A percentile compares a stretch with the other conserved stretches of the same genome.
Evolutionary conservation across 2,113 vertebrate genomes (phyloP).

Genomic region (Eulacestoma nigropectus): DNA sequence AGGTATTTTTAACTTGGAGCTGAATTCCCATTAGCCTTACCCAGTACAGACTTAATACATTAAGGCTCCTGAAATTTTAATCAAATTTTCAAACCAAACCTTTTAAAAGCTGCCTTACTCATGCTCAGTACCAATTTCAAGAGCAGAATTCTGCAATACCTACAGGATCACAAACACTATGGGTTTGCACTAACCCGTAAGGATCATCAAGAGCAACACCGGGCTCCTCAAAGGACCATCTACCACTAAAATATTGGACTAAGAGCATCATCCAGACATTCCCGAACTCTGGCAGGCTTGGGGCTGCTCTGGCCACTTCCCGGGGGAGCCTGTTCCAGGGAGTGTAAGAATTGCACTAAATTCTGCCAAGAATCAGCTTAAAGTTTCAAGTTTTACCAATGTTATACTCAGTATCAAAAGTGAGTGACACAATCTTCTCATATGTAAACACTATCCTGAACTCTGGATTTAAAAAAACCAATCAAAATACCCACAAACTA

Average conservation of each 20-base stretch:
- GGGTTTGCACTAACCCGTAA: rapidly evolving
- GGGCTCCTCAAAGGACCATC: neutral
- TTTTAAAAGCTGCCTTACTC: neutral
- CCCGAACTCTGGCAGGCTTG: neutral
- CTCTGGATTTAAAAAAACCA: neutral
- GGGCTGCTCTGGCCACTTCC: neutral
- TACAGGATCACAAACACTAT: rapidly evolving
- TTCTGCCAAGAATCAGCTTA: neutral
- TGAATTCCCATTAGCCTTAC: neutral
- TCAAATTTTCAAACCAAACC: neutral
- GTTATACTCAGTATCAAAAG: neutral
- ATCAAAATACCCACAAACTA: neutral
- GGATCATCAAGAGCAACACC: rapidly evolving
- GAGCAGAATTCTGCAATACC: neutral
- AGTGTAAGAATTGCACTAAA: neutral
- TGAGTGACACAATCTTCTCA: rapidly evolving
- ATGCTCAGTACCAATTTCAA: neutral
- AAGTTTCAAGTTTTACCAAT: neutral
- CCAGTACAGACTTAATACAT: neutral
- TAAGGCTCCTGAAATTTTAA: neutral
- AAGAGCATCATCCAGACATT: rapidly evolving
- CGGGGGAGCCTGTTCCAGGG: neutral
- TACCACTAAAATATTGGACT: neutral
- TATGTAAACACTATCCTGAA: neutral
- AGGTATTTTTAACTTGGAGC: neutral